Conservation (phyloP, 2,797 vertebrate genomes). For the Epinephelus coioides region DNA sequence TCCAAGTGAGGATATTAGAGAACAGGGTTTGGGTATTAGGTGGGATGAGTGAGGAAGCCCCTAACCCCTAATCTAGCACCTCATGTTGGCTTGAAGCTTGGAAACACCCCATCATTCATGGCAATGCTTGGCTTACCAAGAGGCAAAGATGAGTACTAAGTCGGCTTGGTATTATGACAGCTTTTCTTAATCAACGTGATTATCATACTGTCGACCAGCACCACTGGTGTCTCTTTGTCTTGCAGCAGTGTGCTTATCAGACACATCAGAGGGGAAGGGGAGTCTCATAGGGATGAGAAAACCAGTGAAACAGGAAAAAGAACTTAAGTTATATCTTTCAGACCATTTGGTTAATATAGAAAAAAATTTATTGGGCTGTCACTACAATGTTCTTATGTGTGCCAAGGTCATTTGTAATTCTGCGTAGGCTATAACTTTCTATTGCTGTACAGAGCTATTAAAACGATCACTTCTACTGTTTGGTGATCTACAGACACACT, state of each 20-base stretch:
- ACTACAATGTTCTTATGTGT: background rate
- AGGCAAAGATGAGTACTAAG: conserved; percentile 69
- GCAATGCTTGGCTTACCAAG: conserved; percentile 63
- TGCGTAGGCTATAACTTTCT: background rate
- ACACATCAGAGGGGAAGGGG: background rate
- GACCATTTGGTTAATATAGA: background rate
- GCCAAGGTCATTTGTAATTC: no score
- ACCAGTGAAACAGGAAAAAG: conserved; percentile 5
- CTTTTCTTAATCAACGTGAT: conserved; percentile 71
- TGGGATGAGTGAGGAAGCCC: conserved; percentile 58
- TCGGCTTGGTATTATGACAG: conserved; percentile 58
- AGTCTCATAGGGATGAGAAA: background rate
- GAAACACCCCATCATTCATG: conserved; percentile 55
- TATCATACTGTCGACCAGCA: conserved; percentile 43
- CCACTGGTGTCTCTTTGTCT: conserved; percentile 33
- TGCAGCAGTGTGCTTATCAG: conserved; percentile 11
- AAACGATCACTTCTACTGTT: background rate
- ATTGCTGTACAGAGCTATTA: background rate
- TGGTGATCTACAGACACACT: background rate
- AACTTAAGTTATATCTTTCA: conserved; percentile 8
- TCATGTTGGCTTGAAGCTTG: conserved; percentile 55
- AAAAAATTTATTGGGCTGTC: background rate
- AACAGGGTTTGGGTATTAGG: conserved; percentile 49
- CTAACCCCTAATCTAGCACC: conserved; percentile 67
- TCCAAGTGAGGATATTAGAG: conserved; percentile 41